These are phyloP conservation scores for Ageneiosus marmoratus DNA, from an alignment of 2,113 vertebrate genomes.

Conservation along the genomic window DNA sequence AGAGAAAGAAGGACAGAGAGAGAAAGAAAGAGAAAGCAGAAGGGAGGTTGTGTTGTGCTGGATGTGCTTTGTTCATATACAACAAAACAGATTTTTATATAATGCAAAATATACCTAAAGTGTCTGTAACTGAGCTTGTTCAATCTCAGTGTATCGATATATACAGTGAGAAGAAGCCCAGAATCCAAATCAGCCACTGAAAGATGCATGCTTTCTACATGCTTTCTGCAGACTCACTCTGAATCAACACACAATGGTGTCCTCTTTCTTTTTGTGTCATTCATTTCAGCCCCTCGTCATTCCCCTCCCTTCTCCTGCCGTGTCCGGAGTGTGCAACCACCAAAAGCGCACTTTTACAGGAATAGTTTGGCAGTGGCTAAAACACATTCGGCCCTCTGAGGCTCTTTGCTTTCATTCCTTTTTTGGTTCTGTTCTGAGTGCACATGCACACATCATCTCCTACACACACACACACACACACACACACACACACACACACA, in stretches of 20 bases:
- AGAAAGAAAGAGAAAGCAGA: neutral
- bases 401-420: slow-evolving; percentile 72
- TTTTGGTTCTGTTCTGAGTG: slow-evolving; percentile 73
- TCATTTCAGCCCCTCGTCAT: neutral
- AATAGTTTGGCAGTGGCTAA: slow-evolving; percentile 72
- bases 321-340: slow-evolving; percentile 51
- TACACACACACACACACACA: neutral
- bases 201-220: neutral
- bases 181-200: neutral
- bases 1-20: neutral
- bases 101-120: neutral
- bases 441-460: slow-evolving; percentile 29
- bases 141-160: neutral
- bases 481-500: neutral
- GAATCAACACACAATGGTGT: neutral
- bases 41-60: neutral
- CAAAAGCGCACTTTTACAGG: slow-evolving; percentile 70
- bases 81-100: neutral
- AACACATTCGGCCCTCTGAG: slow-evolving; percentile 51
- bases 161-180: neutral
- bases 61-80: neutral
- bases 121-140: neutral
- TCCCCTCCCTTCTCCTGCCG: slow-evolving; percentile 35
- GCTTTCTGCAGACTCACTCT: neutral
- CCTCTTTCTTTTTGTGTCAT: neutral